A percentile compares a stretch with the other conserved stretches of the same genome.
phyloP scores from a whole-genome alignment of 2,797 vertebrate genomes.

The Catharus ustulatus region DNA sequence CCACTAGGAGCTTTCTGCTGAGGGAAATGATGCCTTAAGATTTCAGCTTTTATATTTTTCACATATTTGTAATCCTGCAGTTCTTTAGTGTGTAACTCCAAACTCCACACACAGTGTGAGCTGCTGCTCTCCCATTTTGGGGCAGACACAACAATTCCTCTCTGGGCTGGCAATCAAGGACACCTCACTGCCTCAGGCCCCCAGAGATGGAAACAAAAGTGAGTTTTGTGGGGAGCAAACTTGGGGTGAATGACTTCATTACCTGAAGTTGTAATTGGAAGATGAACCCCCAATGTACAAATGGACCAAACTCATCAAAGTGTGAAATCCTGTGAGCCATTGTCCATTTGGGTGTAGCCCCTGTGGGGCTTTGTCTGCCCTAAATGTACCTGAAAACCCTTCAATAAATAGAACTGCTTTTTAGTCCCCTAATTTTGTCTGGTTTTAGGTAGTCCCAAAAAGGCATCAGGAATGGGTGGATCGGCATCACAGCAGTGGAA shows the following conservation, averaged over 20 bases:
- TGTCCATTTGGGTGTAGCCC: not conserved
- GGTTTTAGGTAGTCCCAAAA: not conserved
- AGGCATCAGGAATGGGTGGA: not conserved
- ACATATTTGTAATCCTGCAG: not conserved
- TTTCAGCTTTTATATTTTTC: not conserved
- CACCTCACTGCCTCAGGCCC: not conserved
- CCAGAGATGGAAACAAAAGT: fast-evolving
- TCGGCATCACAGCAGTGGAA: not conserved
- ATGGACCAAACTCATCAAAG: not conserved
- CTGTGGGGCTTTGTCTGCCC: fast-evolving
- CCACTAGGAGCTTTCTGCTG: not conserved
- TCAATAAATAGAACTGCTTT: not conserved
- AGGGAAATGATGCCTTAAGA: not conserved
- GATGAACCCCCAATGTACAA: not conserved
- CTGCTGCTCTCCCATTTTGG: not conserved
- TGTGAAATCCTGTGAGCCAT: fast-evolving
- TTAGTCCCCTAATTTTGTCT: not conserved
- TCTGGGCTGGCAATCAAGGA: not conserved
- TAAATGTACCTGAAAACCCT: fast-evolving
- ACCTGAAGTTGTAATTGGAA: not conserved
- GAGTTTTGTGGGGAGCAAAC: not conserved
- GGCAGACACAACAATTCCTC: not conserved
- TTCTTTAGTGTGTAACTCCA: fast-evolving
- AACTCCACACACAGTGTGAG: not conserved
- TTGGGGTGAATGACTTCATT: not conserved